Percentiles rank a stretch among this genome's conserved stretches.
Evolutionary conservation across 2,888 invertebrate genomes (phyloP).

Genomic region (Fissipunctia ypsillon): DNA sequence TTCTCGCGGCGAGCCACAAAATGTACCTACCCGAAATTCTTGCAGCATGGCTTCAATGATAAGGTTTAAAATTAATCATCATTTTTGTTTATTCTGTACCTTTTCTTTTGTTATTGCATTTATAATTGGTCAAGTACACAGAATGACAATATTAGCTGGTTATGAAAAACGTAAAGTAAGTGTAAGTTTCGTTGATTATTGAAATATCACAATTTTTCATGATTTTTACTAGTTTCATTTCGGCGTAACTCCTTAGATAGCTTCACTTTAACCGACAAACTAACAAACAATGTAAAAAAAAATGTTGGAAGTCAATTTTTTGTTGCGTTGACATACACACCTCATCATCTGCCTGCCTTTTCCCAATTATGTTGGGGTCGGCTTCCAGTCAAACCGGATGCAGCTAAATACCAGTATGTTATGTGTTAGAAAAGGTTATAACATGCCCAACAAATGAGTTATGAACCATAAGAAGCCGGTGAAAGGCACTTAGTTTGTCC

Average conservation of each 20-base stretch:
- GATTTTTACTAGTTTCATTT: constrained; percentile 29
- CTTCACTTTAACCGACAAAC: too few species aligned
- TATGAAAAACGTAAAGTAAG: constrained; percentile 35
- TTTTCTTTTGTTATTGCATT: constrained; percentile 7
- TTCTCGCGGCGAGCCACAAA: neutral
- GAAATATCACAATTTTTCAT: constrained; percentile 26
- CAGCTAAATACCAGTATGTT: too few species aligned
- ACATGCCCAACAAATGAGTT: too few species aligned
- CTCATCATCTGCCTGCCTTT: too few species aligned
- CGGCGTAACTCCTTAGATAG: neutral
- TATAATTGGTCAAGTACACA: constrained; percentile 18
- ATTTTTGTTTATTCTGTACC: constrained; percentile 32
- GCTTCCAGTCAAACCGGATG: too few species aligned
- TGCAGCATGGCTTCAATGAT: neutral
- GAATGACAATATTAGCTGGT: constrained; percentile 33
- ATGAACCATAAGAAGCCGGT: too few species aligned
- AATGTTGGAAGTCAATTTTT: too few species aligned
- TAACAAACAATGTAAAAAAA: too few species aligned
- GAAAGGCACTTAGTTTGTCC: too few species aligned
- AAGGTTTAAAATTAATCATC: constrained; percentile 10
- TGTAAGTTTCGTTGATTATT: constrained; percentile 36
- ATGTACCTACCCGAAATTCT: neutral
- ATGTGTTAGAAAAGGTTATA: too few species aligned
- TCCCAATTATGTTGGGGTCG: too few species aligned
- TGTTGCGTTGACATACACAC: too few species aligned